These are phyloP conservation scores for Galleria mellonella DNA, from an alignment of 1,140 invertebrate species.

Conservation along the genomic window DNA sequence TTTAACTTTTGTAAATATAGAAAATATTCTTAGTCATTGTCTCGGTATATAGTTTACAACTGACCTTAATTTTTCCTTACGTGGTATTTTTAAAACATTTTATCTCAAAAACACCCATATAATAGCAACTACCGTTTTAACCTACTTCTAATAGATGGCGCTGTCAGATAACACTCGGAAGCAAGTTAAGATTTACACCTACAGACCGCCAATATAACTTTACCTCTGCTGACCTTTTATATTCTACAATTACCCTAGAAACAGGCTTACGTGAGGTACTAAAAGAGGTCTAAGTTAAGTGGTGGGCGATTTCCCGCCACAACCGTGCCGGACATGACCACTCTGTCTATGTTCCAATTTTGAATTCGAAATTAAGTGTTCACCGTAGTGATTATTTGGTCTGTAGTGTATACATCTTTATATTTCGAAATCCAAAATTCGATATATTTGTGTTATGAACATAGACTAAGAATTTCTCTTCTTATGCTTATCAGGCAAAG, in stretches of 20 bases:
- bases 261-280: not conserved
- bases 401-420: too few relatives aligned
- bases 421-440: too few relatives aligned
- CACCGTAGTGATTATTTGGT: too few relatives aligned
- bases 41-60: too few relatives aligned
- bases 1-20: too few relatives aligned
- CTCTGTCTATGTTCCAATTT: not conserved
- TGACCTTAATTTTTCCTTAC: too few relatives aligned
- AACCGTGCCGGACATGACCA: not conserved
- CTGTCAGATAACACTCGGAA: slow-evolving; percentile 3
- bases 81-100: too few relatives aligned
- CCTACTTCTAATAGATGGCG: slow-evolving; percentile 1
- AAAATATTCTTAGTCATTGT: too few relatives aligned
- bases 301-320: not conserved
- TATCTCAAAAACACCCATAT: too few relatives aligned
- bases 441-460: too few relatives aligned
- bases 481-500: too few relatives aligned
- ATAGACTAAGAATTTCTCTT: too few relatives aligned
- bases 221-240: not conserved
- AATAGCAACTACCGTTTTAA: not conserved
- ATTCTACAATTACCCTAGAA: not conserved
- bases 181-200: slow-evolving; percentile 3
- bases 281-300: not conserved
- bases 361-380: slow-evolving; percentile 1
- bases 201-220: not conserved